phyloP scores from a whole-genome alignment of 2,113 vertebrate genomes.

The Callithrix jacchus region DNA sequence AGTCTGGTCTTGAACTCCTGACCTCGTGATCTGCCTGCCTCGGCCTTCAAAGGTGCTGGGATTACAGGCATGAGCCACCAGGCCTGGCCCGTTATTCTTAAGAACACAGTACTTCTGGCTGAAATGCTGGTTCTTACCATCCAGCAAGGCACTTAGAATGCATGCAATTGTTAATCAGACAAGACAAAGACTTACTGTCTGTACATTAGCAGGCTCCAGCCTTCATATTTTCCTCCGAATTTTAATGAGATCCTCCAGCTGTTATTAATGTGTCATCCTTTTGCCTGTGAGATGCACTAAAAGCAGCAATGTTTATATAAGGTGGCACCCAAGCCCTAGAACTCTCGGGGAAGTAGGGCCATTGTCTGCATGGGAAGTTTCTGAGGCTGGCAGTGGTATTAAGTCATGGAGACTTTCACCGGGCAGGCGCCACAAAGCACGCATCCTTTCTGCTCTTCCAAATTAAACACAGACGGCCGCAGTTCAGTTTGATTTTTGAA shows the following conservation, averaged over 20 bases:
- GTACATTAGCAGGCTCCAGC: neutral
- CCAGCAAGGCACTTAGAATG: conserved; percentile 32
- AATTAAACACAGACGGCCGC: conserved; percentile 40
- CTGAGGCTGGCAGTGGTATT: neutral
- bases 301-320: conserved; percentile 56
- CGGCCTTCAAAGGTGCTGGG: too few species aligned
- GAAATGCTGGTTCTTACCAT: conserved; percentile 44
- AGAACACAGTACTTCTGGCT: neutral
- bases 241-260: conserved; percentile 64
- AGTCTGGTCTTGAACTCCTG: too few species aligned
- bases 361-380: conserved; percentile 41
- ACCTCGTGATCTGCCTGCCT: too few species aligned
- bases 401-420: conserved; percentile 34
- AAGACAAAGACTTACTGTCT: neutral
- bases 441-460: conserved; percentile 33
- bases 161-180: conserved; percentile 33
- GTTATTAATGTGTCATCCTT: conserved; percentile 50
- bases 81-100: neutral
- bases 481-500: neutral
- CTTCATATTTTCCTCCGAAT: conserved; percentile 41
- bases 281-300: conserved; percentile 23
- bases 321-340: conserved; percentile 54
- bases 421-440: neutral
- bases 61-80: too few species aligned
- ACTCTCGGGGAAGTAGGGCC: conserved; percentile 26